Conservation (phyloP, 2,113 vertebrate species). For the Scopus umbretta region DNA sequence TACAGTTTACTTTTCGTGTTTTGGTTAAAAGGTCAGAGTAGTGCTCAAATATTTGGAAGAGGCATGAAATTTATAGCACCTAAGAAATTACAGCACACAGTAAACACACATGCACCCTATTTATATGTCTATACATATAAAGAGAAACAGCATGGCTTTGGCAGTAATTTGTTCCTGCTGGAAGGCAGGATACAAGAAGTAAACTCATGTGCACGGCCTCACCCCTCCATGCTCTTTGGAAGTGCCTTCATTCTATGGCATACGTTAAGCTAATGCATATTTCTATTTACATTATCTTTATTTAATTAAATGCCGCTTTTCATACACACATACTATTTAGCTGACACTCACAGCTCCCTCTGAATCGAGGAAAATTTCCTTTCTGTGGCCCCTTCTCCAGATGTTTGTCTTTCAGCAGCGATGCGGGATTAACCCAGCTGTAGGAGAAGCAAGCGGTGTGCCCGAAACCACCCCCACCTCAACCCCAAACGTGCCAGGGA, state of each 20-base stretch:
- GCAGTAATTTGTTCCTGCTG: neutral
- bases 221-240: neutral
- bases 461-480: neutral
- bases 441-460: fast-evolving
- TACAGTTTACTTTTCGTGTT: conserved; percentile 34
- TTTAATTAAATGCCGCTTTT: neutral
- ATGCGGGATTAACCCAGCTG: neutral
- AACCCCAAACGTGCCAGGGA: fast-evolving
- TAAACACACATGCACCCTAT: neutral
- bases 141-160: neutral
- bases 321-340: neutral
- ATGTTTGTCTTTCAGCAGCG: neutral
- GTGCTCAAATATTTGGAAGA: conserved; percentile 44
- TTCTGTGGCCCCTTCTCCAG: neutral
- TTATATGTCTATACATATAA: neutral
- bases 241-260: neutral
- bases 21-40: conserved; percentile 55
- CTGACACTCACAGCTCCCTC: neutral
- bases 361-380: neutral
- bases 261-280: neutral
- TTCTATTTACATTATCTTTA: neutral
- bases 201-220: neutral
- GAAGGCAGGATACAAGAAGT: neutral
- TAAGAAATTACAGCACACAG: neutral
- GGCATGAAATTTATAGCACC: neutral